Conservation (phyloP, 2,113 vertebrate genomes). For the Calypte anna region DNA sequence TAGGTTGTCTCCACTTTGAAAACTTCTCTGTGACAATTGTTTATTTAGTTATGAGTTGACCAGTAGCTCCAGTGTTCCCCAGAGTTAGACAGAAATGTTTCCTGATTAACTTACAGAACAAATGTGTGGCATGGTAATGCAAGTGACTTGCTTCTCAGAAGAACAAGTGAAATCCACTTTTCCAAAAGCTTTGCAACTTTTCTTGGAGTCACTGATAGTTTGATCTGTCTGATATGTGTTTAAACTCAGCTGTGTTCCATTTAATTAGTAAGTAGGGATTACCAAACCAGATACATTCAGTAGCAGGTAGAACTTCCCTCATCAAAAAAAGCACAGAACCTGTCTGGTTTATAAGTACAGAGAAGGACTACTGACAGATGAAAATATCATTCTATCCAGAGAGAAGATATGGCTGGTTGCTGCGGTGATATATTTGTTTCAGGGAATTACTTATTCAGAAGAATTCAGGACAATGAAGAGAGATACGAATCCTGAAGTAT, state of each 20-base stretch:
- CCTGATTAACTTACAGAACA: neutral
- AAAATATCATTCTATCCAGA: neutral
- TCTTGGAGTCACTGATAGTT: neutral
- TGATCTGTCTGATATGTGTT: neutral
- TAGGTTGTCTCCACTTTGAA: neutral
- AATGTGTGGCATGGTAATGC: neutral
- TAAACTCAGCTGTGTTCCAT: neutral
- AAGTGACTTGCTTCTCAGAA: neutral
- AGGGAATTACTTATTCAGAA: neutral
- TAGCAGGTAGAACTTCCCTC: neutral
- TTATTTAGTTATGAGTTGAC: neutral
- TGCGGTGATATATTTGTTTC: neutral
- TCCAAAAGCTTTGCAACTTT: neutral
- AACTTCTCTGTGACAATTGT: neutral
- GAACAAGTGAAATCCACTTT: neutral
- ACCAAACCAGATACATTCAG: neutral
- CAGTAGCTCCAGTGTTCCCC: neutral
- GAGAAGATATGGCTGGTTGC: constrained; percentile 33
- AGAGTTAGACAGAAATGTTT: neutral
- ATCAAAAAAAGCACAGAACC: neutral
- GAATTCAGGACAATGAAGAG: neutral
- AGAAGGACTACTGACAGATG: neutral
- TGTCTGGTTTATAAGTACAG: neutral
- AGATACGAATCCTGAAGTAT: constrained; percentile 10
- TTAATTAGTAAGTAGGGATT: neutral